Evolutionary conservation across 92 coral and sea anemone genomes (phyloP).

Genomic region (Zoanthus sociatus): DNA sequence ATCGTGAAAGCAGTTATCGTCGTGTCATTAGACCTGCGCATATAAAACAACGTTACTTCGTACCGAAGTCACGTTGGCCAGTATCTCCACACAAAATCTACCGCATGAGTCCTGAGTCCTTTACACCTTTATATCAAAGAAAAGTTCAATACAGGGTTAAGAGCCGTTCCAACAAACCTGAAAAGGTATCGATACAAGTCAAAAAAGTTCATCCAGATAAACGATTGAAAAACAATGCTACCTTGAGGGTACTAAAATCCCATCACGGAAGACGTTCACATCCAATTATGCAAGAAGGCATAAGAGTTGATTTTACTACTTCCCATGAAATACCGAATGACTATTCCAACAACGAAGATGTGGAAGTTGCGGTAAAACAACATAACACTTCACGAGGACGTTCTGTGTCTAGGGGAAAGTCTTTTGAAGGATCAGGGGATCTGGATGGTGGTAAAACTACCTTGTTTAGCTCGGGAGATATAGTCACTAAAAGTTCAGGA

Average conservation of each 20-base stretch:
- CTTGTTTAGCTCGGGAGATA: too few species aligned
- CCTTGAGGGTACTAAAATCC: constrained; percentile 16
- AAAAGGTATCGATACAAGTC: neutral
- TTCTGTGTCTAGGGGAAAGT: neutral
- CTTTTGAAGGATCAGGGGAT: neutral
- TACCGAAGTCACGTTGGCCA: constrained; percentile 7
- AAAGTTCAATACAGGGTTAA: neutral
- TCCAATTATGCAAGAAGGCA: neutral
- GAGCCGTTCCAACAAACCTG: neutral
- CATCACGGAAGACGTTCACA: neutral
- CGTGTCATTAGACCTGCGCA: neutral
- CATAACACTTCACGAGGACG: neutral
- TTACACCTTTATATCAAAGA: constrained; percentile 30
- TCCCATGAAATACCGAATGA: neutral
- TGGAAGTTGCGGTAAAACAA: neutral
- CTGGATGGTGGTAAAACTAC: too few species aligned
- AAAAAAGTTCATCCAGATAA: neutral
- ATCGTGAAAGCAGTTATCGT: neutral
- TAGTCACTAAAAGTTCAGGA: neutral
- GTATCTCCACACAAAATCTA: constrained; percentile 28
- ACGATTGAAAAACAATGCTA: neutral
- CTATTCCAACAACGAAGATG: neutral
- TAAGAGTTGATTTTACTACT: constrained; percentile 37
- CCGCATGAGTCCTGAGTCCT: constrained; percentile 34
- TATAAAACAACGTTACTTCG: neutral